phyloP scores from a whole-genome alignment of 1,140 invertebrate species.

The Drosophila sulfurigaster region DNA sequence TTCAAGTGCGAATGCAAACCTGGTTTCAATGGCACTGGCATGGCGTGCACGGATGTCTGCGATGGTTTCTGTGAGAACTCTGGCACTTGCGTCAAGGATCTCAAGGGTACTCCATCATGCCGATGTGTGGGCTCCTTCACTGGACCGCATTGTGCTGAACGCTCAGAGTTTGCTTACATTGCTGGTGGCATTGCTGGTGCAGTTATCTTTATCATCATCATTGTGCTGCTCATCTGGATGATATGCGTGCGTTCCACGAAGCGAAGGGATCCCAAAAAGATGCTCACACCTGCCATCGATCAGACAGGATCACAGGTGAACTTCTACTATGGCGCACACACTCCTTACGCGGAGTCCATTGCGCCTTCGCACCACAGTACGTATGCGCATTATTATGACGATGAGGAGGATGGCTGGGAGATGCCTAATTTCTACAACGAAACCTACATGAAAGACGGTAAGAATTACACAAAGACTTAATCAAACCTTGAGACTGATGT shows the following conservation, averaged over 20 bases:
- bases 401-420: constrained; percentile 98
- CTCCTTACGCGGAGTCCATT: constrained; percentile 96
- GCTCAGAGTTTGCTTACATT: constrained; percentile 97
- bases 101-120: constrained; percentile 92
- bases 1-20: constrained; percentile 97
- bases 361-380: constrained; percentile 97
- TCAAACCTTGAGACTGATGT: not conserved
- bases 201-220: constrained; percentile 95
- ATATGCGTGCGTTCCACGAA: constrained; percentile 95
- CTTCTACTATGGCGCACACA: constrained; percentile 96
- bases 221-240: constrained; percentile 98
- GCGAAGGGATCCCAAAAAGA: constrained; percentile 94
- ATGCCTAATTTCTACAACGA: constrained; percentile 99
- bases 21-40: constrained; percentile 95
- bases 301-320: constrained; percentile 97
- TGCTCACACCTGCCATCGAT: constrained; percentile 93
- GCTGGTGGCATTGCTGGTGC: constrained; percentile 96
- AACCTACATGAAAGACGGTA: constrained; percentile 97
- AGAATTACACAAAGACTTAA: constrained; percentile 67
- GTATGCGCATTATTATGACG: constrained; percentile 97
- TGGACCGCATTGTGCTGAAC: constrained; percentile 94
- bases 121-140: constrained; percentile 96
- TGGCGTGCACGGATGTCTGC: constrained; percentile 94
- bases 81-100: constrained; percentile 95
- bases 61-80: constrained; percentile 95